A percentile compares a stretch with the other conserved stretches of the same genome.
phyloP scores from a whole-genome alignment of 2,888 invertebrate genomes.

The Selenia dentaria region DNA sequence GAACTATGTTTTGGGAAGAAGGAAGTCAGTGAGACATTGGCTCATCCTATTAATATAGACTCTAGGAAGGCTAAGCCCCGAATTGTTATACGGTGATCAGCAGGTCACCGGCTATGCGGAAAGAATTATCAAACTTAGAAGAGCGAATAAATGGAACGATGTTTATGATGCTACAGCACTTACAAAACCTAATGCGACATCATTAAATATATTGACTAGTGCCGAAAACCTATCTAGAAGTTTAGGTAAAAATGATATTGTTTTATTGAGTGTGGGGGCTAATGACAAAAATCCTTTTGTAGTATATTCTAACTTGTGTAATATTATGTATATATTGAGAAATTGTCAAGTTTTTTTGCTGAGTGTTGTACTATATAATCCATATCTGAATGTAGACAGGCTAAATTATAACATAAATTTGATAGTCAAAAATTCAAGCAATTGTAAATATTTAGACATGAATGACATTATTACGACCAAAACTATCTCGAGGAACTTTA shows the following conservation, averaged over 20 bases:
- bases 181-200: not conserved
- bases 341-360: not conserved
- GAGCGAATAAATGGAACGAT: slow-evolving; percentile 1
- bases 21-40: not conserved
- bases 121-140: not conserved
- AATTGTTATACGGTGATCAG: not conserved
- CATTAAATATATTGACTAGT: not conserved
- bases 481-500: not conserved
- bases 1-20: not conserved
- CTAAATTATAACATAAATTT: not conserved
- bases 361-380: not conserved
- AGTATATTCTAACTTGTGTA: not conserved
- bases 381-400: not conserved
- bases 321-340: not conserved
- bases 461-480: not conserved
- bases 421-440: not conserved
- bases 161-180: not conserved
- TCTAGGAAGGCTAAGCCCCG: not conserved
- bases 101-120: not conserved
- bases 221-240: not conserved
- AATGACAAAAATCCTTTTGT: not conserved
- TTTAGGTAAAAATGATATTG: not conserved
- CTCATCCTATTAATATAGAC: not conserved
- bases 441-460: not conserved
- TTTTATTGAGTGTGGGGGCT: not conserved